Conservation (phyloP, 2,113 vertebrate species). For the Aptenodytes forsteri region DNA sequence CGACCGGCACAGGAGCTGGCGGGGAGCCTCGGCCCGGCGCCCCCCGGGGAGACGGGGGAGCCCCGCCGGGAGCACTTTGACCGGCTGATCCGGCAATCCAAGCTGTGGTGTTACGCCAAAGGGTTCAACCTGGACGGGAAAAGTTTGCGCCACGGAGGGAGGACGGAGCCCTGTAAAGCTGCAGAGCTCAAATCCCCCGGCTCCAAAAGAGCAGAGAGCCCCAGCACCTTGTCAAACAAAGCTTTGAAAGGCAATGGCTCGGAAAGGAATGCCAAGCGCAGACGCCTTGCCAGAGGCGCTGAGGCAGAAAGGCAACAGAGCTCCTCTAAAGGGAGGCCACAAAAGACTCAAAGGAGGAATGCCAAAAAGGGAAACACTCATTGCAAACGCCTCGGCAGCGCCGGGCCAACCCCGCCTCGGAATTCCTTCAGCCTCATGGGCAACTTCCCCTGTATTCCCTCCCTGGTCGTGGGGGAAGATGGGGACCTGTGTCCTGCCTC, state of each 20-base stretch:
- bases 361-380: slow-evolving; percentile 1
- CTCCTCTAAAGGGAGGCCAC: not conserved
- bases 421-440: slow-evolving; percentile 79
- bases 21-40: not conserved
- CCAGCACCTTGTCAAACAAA: slow-evolving; percentile 52
- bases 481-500: slow-evolving; percentile 80
- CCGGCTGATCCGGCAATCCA: slow-evolving; percentile 75
- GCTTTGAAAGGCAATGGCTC: slow-evolving; percentile 38
- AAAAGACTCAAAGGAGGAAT: not conserved
- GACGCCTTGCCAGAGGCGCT: not conserved
- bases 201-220: not conserved
- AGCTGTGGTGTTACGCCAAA: slow-evolving; percentile 81
- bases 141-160: slow-evolving; percentile 46
- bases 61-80: slow-evolving; percentile 74
- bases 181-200: not conserved
- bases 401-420: slow-evolving; percentile 29
- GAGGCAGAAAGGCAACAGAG: slow-evolving; percentile 9
- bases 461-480: slow-evolving; percentile 80
- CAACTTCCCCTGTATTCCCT: slow-evolving; percentile 79
- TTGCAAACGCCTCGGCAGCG: slow-evolving; percentile 31
- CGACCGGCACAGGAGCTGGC: not conserved
- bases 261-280: slow-evolving; percentile 50
- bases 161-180: not conserved
- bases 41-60: not conserved
- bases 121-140: slow-evolving; percentile 77